Base-by-base conservation (phyloP, 1,140 invertebrate genomes). In the Solen grandis region DNA sequence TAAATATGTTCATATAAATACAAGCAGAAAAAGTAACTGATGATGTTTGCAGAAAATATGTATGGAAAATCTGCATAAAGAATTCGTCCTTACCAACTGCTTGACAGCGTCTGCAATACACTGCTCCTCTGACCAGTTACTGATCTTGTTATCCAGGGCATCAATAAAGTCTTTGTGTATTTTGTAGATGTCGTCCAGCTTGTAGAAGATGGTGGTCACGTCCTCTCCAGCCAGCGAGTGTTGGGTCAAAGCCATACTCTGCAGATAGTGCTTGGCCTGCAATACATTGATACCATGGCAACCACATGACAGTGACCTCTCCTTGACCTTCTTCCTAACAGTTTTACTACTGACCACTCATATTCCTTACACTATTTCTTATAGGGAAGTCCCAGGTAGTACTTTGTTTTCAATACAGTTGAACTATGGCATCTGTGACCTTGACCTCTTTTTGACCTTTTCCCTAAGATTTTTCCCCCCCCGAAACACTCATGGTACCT, bases 131-230 rank as follows among this genome's bases (percentile, higher is more conserved):
- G 65, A 69, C 65, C 65, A 79, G 36, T 59, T 62, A 22, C 38
- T 35, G 10, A 79, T 41, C 63, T 79, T 62, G 5, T 55, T 33
- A n/a, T 50, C 52, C 1, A 79, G 54, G 8, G 60, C 63, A 8
- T 69, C 38, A 66, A 79, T 57, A 60, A 79, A 79, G 8, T 57
- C 66, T 35, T 79, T 79, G 35, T 79, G 76, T 38, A 69, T 79
- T 4, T 38, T 19, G 33, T 55, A 62, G 38, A 79, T 50, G 33
- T 79, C 76, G 31, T 79, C 76, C 66, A 79, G 60, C 66, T 79
- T 79, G 55, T 79, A 79, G 62, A 79, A 79, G 31, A 79, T 79
- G 4, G 76, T 79, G 14, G 76, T 79, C 1, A 79, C 50, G 54
- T 79, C 65, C 52, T 57, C 54, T 10, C 35, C 54, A 19, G 65